Evolutionary conservation across 2,888 invertebrate species (phyloP).

Genomic region (Melanargia galathea): DNA sequence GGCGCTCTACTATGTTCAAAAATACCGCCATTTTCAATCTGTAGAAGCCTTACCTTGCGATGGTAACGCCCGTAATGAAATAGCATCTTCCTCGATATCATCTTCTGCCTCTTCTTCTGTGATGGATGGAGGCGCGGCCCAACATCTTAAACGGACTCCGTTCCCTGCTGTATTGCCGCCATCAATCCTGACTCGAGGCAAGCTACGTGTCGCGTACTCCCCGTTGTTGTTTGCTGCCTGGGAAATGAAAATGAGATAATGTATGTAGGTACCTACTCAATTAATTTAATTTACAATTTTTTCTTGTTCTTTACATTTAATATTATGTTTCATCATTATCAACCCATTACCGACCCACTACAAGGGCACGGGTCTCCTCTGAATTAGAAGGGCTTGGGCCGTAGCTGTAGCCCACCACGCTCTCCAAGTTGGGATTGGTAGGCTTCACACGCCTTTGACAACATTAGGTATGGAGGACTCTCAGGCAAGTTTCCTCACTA

Average conservation of each 20-base stretch:
- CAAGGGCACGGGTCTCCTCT: no score
- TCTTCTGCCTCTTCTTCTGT: slow-evolving; percentile 86
- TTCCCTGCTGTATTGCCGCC: slow-evolving; percentile 83
- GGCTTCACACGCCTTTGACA: no score
- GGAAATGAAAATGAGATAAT: slow-evolving; percentile 37
- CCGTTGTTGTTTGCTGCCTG: slow-evolving; percentile 70
- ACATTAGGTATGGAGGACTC: no score
- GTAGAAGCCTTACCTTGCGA: slow-evolving; percentile 72
- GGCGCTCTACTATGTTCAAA: neutral
- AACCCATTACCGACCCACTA: no score
- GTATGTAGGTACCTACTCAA: neutral
- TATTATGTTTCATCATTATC: no score
- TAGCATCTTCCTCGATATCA: slow-evolving; percentile 83
- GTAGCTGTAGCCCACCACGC: no score
- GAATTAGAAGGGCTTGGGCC: no score
- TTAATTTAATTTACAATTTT: neutral
- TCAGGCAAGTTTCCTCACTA: no score
- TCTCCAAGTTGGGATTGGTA: no score
- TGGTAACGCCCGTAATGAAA: slow-evolving; percentile 85
- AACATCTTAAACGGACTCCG: slow-evolving; percentile 83
- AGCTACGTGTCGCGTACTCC: slow-evolving; percentile 70
- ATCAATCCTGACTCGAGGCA: slow-evolving; percentile 87
- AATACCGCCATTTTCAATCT: neutral
- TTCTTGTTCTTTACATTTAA: neutral
- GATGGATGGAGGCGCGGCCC: slow-evolving; percentile 85